Base-by-base conservation (phyloP, 2,888 invertebrate genomes). In the Terebella lapidaria region DNA sequence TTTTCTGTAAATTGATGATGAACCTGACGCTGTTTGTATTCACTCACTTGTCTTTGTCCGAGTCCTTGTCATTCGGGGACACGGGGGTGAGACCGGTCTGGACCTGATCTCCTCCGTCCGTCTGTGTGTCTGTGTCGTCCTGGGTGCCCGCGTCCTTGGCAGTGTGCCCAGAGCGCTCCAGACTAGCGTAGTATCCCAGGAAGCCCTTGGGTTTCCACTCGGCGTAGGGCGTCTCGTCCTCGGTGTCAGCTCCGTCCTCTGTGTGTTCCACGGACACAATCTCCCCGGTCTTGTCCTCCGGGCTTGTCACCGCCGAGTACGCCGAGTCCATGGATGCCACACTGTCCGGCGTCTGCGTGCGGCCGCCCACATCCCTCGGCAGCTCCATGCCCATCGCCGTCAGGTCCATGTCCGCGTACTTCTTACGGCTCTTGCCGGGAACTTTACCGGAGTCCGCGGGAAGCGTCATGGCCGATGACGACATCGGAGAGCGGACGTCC, bases 371-470 rank as follows among this genome's bases (percentile, higher is more conserved):
- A 5, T 25, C 27, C 15, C 26, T 26, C 3, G 53, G 25, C 58
- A 42, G 45, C 75, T 88, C 87, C 54, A 88, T 87, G 26, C 88
- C 88, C 87, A 88, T 88, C 67, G 87, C 86, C 64, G 85, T 85
- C 63, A 87, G 84, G 78, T 88, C 87, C 63, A 88, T 82, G 60
- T 86, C 82, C 46, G 87, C 87, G 81, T 88, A 88, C 62, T 85
- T 83, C 56, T 65, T 60, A 24, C 68, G 59, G 24, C 55, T 35
- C 30, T 56, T 58, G 26, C 35, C 30, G 5, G 54, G 18, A 2
- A 45, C 24, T 20, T 24, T 29, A 3, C 25, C 22, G 2, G 59
- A 30, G 4, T 5, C 29, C 29, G n/a, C 52, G 28, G 28, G 25
- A 18, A 10, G 3, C 10, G 5, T 29, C 10, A 15, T 5, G 42